phyloP scores from a whole-genome alignment of 2,797 vertebrate species.

The Propithecus perrieri region DNA sequence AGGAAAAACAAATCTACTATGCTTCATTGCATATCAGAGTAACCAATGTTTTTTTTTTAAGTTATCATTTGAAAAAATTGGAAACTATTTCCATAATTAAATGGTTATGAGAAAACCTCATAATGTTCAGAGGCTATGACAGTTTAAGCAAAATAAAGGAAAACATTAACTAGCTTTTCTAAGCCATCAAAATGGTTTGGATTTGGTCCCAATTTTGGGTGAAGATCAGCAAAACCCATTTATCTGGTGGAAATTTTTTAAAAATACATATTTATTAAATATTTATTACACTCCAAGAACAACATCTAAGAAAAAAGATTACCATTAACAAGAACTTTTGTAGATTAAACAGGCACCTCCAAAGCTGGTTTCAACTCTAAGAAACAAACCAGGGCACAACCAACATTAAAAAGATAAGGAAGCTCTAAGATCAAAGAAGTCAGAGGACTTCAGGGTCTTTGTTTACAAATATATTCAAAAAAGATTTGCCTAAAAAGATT shows the following conservation, averaged over 20 bases:
- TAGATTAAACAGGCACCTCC: not conserved
- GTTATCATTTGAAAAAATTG: conserved; percentile 68
- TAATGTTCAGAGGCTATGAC: conserved; percentile 61
- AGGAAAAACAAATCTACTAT: conserved; percentile 69
- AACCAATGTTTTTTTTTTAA: conserved; percentile 25
- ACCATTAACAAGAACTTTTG: conserved; percentile 10
- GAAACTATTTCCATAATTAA: conserved; percentile 70
- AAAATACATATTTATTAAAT: conserved; percentile 69
- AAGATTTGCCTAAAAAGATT: conserved; percentile 29
- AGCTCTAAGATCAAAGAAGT: not conserved
- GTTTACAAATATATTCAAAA: conserved; percentile 29
- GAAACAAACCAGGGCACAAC: not conserved
- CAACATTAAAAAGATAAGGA: conserved; percentile 29
- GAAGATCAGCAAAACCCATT: conserved; percentile 62
- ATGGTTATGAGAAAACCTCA: conserved; percentile 66
- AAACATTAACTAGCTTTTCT: conserved; percentile 73
- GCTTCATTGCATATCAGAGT: conserved; percentile 68
- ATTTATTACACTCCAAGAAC: conserved; percentile 58
- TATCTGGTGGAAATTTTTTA: conserved; percentile 60
- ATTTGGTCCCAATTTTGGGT: conserved; percentile 54
- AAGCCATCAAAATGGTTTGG: conserved; percentile 67
- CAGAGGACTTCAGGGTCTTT: not conserved
- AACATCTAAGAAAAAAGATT: conserved; percentile 29
- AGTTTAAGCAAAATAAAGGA: conserved; percentile 70
- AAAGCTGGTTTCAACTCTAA: not conserved